These are phyloP conservation scores for Romanogobio albipinnatus DNA, from an alignment of 2,113 vertebrate genomes.

Conservation along the genomic window DNA sequence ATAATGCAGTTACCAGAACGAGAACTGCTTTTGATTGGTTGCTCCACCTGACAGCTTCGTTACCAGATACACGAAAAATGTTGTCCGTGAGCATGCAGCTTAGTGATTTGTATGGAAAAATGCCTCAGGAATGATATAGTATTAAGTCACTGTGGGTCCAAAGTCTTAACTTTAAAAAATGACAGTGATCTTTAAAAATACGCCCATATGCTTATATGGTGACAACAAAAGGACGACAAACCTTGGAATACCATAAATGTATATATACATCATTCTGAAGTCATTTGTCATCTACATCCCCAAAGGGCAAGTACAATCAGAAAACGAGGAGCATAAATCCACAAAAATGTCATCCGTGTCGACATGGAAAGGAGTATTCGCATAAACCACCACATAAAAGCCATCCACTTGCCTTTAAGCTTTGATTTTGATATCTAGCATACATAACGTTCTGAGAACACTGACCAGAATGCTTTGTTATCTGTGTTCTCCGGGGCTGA, in stretches of 20 bases:
- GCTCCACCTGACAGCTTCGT: neutral
- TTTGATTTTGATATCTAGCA: neutral
- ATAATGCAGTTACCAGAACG: neutral
- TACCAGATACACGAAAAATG: neutral
- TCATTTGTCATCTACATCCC: slow-evolving; percentile 24
- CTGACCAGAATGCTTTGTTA: slow-evolving; percentile 11
- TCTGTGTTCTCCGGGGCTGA: slow-evolving; percentile 21
- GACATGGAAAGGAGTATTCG: neutral
- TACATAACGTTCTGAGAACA: neutral
- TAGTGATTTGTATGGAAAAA: neutral
- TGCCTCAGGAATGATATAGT: neutral
- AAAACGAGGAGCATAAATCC: slow-evolving; percentile 20
- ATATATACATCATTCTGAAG: slow-evolving; percentile 10
- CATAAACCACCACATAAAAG: slow-evolving; percentile 22
- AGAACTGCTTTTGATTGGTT: neutral
- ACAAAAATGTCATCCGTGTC: neutral
- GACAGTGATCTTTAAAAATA: neutral
- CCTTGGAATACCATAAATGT: neutral
- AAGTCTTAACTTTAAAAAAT: neutral
- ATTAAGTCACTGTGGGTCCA: neutral
- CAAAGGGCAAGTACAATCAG: slow-evolving; percentile 30
- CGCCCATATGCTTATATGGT: neutral
- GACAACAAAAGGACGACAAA: neutral
- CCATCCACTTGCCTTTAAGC: neutral
- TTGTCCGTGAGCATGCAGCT: too few relatives aligned